These are phyloP conservation scores for Ormyrus rosae DNA, from an alignment of 2,888 invertebrate genomes.

Conservation along the genomic window DNA sequence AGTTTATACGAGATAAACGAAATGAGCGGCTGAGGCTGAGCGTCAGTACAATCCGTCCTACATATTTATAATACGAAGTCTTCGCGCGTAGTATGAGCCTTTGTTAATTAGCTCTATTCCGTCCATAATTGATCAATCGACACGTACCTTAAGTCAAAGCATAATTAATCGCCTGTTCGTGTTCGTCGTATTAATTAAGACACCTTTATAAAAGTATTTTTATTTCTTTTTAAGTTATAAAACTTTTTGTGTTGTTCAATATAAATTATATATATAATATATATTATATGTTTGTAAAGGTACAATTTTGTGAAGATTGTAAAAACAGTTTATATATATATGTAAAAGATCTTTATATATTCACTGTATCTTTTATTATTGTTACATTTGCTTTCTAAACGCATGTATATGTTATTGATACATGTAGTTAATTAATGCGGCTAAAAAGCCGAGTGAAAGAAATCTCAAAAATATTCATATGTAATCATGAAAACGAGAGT, in stretches of 20 bases:
- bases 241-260: conserved; percentile 18
- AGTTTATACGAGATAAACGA: neutral
- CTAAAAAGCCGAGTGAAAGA: conserved; percentile 16
- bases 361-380: conserved; percentile 10
- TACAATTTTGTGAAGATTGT: conserved; percentile 38
- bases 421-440: conserved; percentile 1
- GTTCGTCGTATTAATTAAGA: conserved; percentile 51
- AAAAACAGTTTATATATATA: neutral
- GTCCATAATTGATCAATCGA: conserved; percentile 51
- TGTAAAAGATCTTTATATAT: conserved; percentile 33
- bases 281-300: conserved; percentile 41
- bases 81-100: conserved; percentile 37
- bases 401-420: conserved; percentile 19
- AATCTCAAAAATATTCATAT: conserved; percentile 38
- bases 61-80: conserved; percentile 48
- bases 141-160: conserved; percentile 47
- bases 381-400: conserved; percentile 35
- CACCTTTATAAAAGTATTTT: conserved; percentile 47
- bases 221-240: conserved; percentile 39
- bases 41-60: conserved; percentile 46
- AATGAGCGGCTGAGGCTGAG: neutral
- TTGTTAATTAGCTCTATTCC: conserved; percentile 55
- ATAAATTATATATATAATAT: conserved; percentile 32
- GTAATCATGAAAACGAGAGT: conserved; percentile 23
- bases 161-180: conserved; percentile 53